Base-by-base conservation (phyloP, 2,888 invertebrate species). In the Netelia inedita region DNA sequence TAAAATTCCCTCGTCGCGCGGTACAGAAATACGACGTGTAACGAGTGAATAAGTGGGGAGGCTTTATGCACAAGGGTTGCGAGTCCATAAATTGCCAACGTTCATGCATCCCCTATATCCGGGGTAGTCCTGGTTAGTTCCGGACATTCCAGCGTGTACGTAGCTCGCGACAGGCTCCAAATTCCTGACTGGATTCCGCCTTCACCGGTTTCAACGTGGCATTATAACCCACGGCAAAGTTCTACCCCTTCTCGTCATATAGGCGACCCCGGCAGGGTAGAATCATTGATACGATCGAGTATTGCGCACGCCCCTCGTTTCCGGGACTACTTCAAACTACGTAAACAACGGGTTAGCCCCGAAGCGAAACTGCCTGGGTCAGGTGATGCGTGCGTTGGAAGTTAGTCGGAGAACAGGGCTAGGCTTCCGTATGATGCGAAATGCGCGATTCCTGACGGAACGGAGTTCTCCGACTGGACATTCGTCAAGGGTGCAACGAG, bases 111-210 rank as follows among this genome's bases (percentile, higher is more conserved):
- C 46, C 11, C 14, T 83, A 68, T 72, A 53, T 68, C 66, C 78
- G 72, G 78, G 79, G 65, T 79, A 61, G 59, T 35, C 35, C 35
- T 35, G 8, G 68, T 73, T 82, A 83, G 81, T 85, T 84, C 74
- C 78, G 57, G 86, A 85, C 89, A 91, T 91, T 91, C 89, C 88
- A 83, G 83, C 82, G 81, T 83, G 88, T 89, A 85, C 79, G 28
- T 41, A 66, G 53, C 55, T 61, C 63, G 71, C 35, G 84, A 83
- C 83, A 85, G 74, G 66, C 87, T 87, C 83, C 79, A 85, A 85
- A 91, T 91, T 91, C 90, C 88, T 88, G 59, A 23, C 79, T 88
- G 87, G 88, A 86, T 85, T 85, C 66, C 74, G 69, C 61, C 69
- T 75, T 74, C 79, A 78, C 79, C 66, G 57, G 35, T 63, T 71